A percentile compares a stretch with the other conserved stretches of the same genome.
These are phyloP conservation scores for Hirudinaria manillensis DNA, from an alignment of 2,888 invertebrate species.

Conservation along the genomic window DNA sequence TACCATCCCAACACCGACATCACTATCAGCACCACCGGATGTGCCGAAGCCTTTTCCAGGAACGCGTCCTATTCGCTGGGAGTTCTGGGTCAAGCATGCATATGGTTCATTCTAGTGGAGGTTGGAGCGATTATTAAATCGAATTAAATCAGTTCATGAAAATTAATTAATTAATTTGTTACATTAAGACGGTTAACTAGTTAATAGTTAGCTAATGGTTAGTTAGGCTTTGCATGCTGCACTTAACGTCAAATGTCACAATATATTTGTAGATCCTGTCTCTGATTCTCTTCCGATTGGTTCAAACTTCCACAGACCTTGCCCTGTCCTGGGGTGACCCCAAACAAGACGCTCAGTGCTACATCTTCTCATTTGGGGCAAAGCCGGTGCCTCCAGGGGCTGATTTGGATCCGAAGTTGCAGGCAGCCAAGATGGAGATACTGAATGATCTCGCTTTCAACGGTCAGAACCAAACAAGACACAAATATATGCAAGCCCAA, in stretches of 20 bases:
- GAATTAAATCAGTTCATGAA: not conserved
- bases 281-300: slow-evolving; percentile 28
- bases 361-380: slow-evolving; percentile 25
- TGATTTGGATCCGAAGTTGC: slow-evolving; percentile 14
- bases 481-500: too few relatives aligned
- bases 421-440: slow-evolving; percentile 23
- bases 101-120: slow-evolving; percentile 5
- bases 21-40: slow-evolving; percentile 21
- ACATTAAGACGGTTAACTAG: not conserved
- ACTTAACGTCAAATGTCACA: not conserved
- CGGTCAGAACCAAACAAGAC: slow-evolving; percentile 4
- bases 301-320: slow-evolving; percentile 32
- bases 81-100: not conserved
- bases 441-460: slow-evolving; percentile 24
- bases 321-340: slow-evolving; percentile 35
- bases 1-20: slow-evolving; percentile 9
- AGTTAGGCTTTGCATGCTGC: too few relatives aligned
- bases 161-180: not conserved
- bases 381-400: slow-evolving; percentile 31
- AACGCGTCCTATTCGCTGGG: slow-evolving; percentile 23
- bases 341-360: slow-evolving; percentile 32
- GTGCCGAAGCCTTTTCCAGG: slow-evolving; percentile 18
- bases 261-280: not conserved
- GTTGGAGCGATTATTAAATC: not conserved
- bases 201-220: not conserved